phyloP scores from a whole-genome alignment of 2,113 vertebrate species.

The Sigmodon hispidus region DNA sequence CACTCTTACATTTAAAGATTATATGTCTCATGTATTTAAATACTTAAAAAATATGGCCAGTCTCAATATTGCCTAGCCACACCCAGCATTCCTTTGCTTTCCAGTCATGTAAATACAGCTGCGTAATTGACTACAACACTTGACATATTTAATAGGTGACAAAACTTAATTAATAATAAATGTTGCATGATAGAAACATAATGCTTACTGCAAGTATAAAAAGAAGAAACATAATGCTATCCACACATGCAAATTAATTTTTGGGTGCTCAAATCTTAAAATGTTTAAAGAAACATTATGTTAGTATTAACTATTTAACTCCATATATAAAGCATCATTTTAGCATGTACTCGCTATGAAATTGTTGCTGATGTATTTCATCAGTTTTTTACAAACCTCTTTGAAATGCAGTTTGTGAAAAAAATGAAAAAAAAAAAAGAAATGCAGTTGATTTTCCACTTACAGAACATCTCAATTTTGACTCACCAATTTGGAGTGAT shows the following conservation, averaged over 20 bases:
- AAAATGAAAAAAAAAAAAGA: no score
- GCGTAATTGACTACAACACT: background rate
- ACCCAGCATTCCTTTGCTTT: background rate
- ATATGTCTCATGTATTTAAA: background rate
- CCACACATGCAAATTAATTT: background rate
- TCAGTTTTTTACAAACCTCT: background rate
- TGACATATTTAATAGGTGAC: slow-evolving; percentile 21
- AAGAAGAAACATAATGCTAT: slow-evolving; percentile 40
- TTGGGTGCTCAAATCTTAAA: background rate
- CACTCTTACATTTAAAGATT: background rate
- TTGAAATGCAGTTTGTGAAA: background rate
- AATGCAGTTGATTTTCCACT: background rate
- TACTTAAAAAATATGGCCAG: background rate
- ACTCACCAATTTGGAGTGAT: background rate
- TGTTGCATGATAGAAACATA: background rate
- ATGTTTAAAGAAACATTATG: background rate
- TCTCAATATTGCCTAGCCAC: background rate
- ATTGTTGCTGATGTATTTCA: background rate
- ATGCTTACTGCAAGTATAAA: no score
- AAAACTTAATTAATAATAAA: background rate
- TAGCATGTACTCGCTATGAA: background rate
- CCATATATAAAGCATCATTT: slow-evolving; percentile 27
- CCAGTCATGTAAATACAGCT: background rate
- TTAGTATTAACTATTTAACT: background rate
- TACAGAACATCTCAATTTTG: background rate